Evolutionary conservation across 1,140 invertebrate genomes (phyloP), one percentile per base, ranked within the genome.

Genomic region (Brevipalpus yothersi): DNA sequence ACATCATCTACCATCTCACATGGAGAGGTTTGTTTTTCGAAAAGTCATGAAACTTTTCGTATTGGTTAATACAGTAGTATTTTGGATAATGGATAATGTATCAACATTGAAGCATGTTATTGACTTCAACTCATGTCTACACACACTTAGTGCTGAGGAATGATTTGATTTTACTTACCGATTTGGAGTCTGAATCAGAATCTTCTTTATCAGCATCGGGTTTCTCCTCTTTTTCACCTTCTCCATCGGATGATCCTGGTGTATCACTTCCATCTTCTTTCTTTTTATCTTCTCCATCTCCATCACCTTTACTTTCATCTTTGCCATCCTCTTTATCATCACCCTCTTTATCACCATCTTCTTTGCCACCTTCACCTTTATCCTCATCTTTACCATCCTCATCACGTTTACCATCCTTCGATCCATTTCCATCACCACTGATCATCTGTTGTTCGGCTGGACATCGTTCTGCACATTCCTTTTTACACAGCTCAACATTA

Each of bases 401-500:
- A 39, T 10, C 23, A 31, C 15, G 10, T 15, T 40, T 19, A 4
- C 31, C 19, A 12, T 43, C 42, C n/a, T 56, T 40, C 3, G 3
- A 9, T 23, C 11, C 40, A 39, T 56, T 53, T 15, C 31, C 53
- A 17, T 49, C 21, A 2, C 23, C 43, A 45, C 12, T 58, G 53
- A 42, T 53, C 31, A 15, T 62, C 57, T 54, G 43, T 43, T 0
- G 58, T 53, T 64, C 63, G 0, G 17, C 17, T 21, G 51, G n/a
- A 59, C 64, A 65, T 13, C 64, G 58, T 11, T 56, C 23, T 4
- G 49, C 66, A 65, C 64, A 63, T 43, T 53, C 40, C 1, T 60
- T 58, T 11, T 60, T 59, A 45, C 64, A 66, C 54, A 69, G 64
- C 60, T 82, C 80, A 59, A 82, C 79, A 65, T 82, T 82, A 68